Conservation (phyloP, 2,113 vertebrate genomes). For the Vanacampus margaritifer region DNA sequence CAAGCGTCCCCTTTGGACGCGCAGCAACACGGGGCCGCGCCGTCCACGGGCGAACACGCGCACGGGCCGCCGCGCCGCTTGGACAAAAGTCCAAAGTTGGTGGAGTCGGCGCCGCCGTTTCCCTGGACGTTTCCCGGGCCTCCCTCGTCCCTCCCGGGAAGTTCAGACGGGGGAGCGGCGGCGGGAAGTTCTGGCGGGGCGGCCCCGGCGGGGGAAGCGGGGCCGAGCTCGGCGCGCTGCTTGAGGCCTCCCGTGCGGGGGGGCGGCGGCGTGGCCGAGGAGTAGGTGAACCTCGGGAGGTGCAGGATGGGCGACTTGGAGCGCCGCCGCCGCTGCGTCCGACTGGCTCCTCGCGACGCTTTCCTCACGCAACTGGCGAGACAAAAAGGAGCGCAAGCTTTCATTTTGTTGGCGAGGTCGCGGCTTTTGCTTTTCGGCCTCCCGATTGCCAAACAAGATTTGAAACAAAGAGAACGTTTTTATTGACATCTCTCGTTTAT, state of each 20-base stretch:
- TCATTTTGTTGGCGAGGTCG: too few species aligned
- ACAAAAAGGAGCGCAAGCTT: background rate
- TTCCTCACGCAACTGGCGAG: conserved; percentile 80
- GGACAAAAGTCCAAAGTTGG: conserved; percentile 85
- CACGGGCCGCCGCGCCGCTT: conserved; percentile 68
- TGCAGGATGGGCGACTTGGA: conserved; percentile 97
- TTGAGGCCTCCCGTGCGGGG: conserved; percentile 68
- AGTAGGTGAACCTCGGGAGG: conserved; percentile 89
- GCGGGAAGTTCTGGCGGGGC: background rate
- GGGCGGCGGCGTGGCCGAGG: conserved; percentile 49
- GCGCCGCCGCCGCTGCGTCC: conserved; percentile 84
- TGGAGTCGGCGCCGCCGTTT: conserved; percentile 14
- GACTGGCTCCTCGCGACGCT: conserved; percentile 78
- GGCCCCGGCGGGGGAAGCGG: conserved; percentile 28
- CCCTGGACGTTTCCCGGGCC: background rate
- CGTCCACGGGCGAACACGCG: conserved; percentile 7
- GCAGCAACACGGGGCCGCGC: conserved; percentile 30
- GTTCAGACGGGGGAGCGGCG: background rate
- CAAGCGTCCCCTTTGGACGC: conserved; percentile 77
- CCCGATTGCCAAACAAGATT: too few species aligned
- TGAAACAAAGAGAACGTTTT: too few species aligned
- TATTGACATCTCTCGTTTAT: too few species aligned
- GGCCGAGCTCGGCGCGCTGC: conserved; percentile 67
- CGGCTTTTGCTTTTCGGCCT: too few species aligned
- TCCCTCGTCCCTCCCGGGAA: background rate